Evolutionary conservation across 2,113 vertebrate species (phyloP), one percentile per base, ranked within the genome.

Genomic region (Cromileptes altivelis): DNA sequence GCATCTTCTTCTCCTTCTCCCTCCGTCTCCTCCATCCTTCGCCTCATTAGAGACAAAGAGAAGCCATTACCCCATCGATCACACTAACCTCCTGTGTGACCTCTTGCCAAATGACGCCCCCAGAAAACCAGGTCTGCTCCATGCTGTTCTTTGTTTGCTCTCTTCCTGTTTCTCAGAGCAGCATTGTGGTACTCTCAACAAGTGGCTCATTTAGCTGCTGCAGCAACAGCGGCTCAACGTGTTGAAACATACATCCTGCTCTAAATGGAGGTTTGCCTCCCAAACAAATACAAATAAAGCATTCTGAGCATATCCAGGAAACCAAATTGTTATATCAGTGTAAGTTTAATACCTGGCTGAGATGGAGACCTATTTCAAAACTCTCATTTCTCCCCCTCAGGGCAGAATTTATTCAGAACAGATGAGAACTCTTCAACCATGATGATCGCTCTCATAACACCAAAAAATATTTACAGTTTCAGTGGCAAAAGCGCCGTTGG

Each of bases 111-210:
- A 89, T 4, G 52, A 70, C 47, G 33, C n/a, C 55, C 70, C 69
- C 53, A 68, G 50, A 86, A 78, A 55, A 62, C 47, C 86, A 86
- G 76, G 83, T 89, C 89, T 74, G 86, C 78, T 77, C 50, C 78
- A 64, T 62, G 78, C 78, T 78, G 65, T 23, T 85, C 86, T 91
- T 92, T 94, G 93, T 95, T 90, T 90, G 84, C 80, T 65, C 78
- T 68, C 90, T 94, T 95, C 92, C 94, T 93, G 92, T 93, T 93
- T 92, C 85, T 93, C 92, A 85, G 64, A n/a, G 80, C 75, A 33
- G 88, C 91, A 92, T 93, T 95, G 94, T 93, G 82, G 78, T 73
- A 76, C 78, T 71, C 91, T 94, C 91, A 94, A 93, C 93, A 91
- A 89, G 90, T 80, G 74, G 70, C 81, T 91, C 89, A 87, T 93